phyloP scores from a whole-genome alignment of 2,888 invertebrate species.

The Pachycephus smyrnensis region DNA sequence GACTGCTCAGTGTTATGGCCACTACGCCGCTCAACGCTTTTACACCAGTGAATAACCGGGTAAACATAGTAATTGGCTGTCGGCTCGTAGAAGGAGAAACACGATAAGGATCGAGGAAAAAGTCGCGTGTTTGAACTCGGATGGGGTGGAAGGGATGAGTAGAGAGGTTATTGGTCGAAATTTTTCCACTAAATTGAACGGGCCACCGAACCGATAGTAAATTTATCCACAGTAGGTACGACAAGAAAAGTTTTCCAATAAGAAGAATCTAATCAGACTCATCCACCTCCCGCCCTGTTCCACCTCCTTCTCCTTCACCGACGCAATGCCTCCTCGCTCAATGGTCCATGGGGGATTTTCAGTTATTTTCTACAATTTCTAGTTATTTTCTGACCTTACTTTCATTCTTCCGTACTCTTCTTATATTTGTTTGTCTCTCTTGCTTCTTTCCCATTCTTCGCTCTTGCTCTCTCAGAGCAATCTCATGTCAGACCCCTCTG shows the following conservation, averaged over 20 bases:
- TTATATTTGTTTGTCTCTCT: slow-evolving; percentile 7
- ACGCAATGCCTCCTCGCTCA: slow-evolving; percentile 34
- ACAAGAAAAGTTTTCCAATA: slow-evolving; percentile 55
- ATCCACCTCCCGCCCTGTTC: slow-evolving; percentile 21
- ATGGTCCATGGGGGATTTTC: slow-evolving; percentile 43
- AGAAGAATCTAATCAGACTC: slow-evolving; percentile 61
- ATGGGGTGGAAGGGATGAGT: too few relatives aligned
- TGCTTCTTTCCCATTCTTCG: neutral
- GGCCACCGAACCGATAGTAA: slow-evolving; percentile 45
- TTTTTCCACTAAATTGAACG: slow-evolving; percentile 61
- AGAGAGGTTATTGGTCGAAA: slow-evolving; percentile 47
- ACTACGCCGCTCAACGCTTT: neutral
- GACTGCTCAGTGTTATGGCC: too few relatives aligned
- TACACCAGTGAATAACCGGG: neutral
- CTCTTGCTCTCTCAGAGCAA: neutral
- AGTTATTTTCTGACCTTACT: too few relatives aligned
- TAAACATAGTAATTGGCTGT: too few relatives aligned
- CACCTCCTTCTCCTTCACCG: neutral
- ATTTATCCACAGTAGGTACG: too few relatives aligned
- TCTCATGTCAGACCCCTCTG: too few relatives aligned
- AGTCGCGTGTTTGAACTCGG: too few relatives aligned
- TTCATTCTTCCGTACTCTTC: slow-evolving; percentile 8
- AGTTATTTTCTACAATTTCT: too few relatives aligned
- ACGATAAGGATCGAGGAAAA: too few relatives aligned
- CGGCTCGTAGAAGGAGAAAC: too few relatives aligned